These are phyloP conservation scores for Lophochroa leadbeateri DNA, from an alignment of 2,113 vertebrate species.

Conservation along the genomic window DNA sequence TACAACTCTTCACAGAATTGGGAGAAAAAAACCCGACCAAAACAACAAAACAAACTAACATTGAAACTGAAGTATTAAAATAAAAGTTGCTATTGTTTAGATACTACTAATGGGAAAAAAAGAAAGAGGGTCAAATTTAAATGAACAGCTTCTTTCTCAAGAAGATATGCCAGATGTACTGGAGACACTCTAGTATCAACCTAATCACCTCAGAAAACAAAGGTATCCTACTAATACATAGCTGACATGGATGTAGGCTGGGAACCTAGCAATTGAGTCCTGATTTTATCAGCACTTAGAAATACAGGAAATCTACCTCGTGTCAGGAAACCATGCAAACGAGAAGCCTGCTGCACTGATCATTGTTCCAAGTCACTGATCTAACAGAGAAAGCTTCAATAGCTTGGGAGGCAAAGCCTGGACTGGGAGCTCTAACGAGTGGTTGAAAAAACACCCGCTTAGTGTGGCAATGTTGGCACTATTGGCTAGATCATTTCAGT, in stretches of 20 bases:
- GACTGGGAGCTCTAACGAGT: not conserved
- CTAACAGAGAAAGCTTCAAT: not conserved
- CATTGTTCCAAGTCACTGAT: conserved; percentile 51
- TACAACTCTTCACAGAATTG: not conserved
- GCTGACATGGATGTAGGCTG: not conserved
- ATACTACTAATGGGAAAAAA: not conserved
- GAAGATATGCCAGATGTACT: not conserved
- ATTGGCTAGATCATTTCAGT: not conserved
- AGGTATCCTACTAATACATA: not conserved
- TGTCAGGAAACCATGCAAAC: not conserved
- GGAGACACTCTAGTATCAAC: not conserved
- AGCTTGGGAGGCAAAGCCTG: not conserved
- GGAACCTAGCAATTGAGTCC: not conserved
- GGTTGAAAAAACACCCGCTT: not conserved
- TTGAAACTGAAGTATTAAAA: not conserved
- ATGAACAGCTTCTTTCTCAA: not conserved
- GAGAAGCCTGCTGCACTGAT: not conserved
- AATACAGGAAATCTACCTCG: conserved; percentile 14
- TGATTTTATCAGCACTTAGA: conserved; percentile 19
- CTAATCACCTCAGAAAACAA: not conserved
- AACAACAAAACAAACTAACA: not conserved
- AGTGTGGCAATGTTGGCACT: not conserved
- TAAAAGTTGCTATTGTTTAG: not conserved
- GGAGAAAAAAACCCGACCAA: not conserved
- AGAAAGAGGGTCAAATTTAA: not conserved